Evolutionary conservation across 2,113 vertebrate genomes (phyloP).

Genomic region (Corythoichthys intestinalis): DNA sequence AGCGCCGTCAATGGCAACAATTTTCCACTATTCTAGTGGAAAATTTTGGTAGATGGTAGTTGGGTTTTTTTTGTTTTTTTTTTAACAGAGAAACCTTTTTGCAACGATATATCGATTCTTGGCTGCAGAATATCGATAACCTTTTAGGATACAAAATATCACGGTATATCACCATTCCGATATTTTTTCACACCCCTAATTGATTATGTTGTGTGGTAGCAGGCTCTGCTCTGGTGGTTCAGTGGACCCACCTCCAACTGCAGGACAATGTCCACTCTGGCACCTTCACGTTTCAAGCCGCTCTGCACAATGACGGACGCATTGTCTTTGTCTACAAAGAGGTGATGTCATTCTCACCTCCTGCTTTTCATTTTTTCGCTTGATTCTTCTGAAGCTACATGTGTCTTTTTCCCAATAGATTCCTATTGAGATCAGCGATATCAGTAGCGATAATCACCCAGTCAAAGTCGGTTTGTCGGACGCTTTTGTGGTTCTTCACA

Average conservation of each 20-base stretch:
- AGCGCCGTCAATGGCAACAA: too few relatives aligned
- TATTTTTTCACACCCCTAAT: too few relatives aligned
- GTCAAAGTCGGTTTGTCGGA: constrained; percentile 95
- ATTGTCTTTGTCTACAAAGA: constrained; percentile 93
- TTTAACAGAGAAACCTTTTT: too few relatives aligned
- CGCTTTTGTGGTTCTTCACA: constrained; percentile 90
- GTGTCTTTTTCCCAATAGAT: constrained; percentile 71
- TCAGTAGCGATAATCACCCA: constrained; percentile 86
- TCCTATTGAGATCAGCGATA: constrained; percentile 80
- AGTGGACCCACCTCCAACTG: constrained; percentile 87
- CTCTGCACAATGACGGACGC: constrained; percentile 85
- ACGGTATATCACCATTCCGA: too few relatives aligned
- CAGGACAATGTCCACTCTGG: constrained; percentile 83
- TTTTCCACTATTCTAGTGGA: too few relatives aligned
- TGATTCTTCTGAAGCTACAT: neutral
- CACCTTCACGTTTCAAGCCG: constrained; percentile 89
- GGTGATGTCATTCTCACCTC: constrained; percentile 63
- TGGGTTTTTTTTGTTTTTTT: too few relatives aligned
- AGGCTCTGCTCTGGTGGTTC: constrained; percentile 90
- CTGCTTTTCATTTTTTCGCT: rapidly evolving
- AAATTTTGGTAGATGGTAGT: too few relatives aligned
- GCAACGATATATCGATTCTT: too few relatives aligned
- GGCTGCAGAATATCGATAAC: too few relatives aligned
- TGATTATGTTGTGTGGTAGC: neutral
- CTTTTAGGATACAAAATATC: too few relatives aligned